Conservation (phyloP, 2,797 vertebrate species). For the Enoplosus armatus region DNA sequence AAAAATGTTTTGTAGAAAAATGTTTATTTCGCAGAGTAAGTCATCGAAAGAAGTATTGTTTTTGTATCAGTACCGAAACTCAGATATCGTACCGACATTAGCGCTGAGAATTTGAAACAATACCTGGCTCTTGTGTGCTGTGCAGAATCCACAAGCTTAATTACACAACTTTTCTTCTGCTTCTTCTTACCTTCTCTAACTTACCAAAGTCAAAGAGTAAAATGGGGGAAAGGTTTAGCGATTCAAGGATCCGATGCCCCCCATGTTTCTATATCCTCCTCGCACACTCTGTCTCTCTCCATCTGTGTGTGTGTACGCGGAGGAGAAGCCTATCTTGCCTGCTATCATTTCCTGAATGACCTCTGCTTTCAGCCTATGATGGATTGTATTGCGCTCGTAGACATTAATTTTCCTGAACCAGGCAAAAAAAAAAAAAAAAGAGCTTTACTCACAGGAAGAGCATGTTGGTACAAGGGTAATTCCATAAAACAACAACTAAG, state of each 20-base stretch:
- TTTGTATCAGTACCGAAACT: not conserved
- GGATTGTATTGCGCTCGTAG: conserved; percentile 87
- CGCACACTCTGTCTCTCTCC: conserved; percentile 49
- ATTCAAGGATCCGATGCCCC: conserved; percentile 75
- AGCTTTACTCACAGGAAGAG: conserved; percentile 82
- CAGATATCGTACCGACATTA: rapidly evolving
- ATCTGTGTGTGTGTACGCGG: conserved; percentile 65
- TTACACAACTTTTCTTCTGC: conserved; percentile 42
- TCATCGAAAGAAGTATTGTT: not conserved
- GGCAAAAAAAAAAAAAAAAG: conserved; percentile 83
- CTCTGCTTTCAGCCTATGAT: conserved; percentile 90
- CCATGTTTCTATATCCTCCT: conserved; percentile 69
- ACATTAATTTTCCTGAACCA: conserved; percentile 90
- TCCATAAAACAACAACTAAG: conserved; percentile 83
- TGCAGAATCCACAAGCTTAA: conserved; percentile 12
- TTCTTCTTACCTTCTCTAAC: conserved; percentile 58
- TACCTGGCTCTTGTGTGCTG: not conserved
- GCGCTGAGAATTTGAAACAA: not conserved
- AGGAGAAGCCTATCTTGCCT: conserved; percentile 85
- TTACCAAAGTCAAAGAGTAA: conserved; percentile 83
- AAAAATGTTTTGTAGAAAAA: not conserved
- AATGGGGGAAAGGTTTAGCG: conserved; percentile 66
- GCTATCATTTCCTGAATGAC: conserved; percentile 90
- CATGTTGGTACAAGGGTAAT: conserved; percentile 86
- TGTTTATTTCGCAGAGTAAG: not conserved